phyloP scores from a whole-genome alignment of 2,888 invertebrate genomes.

The Drosophila hamatofila region DNA sequence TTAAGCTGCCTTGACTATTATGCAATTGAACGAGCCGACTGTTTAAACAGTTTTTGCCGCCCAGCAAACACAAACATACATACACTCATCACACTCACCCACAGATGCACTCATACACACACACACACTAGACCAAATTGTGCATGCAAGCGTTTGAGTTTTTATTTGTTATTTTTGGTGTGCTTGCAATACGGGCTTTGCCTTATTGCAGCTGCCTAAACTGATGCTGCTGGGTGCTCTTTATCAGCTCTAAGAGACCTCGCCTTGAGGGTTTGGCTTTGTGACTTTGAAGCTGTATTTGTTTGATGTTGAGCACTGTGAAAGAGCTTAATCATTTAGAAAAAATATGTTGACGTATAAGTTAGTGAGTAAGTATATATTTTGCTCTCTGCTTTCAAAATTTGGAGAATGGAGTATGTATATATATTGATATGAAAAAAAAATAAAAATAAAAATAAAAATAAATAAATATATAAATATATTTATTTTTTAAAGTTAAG shows the following conservation, averaged over 20 bases:
- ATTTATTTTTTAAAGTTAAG: too few species aligned
- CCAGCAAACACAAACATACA: slow-evolving; percentile 5
- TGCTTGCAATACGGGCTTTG: slow-evolving; percentile 6
- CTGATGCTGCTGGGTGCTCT: neutral
- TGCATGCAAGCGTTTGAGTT: slow-evolving; percentile 23
- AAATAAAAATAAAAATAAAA: too few species aligned
- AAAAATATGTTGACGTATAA: too few species aligned
- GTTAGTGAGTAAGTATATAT: too few species aligned
- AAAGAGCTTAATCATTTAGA: neutral
- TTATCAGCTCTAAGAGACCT: slow-evolving; percentile 3
- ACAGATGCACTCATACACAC: neutral
- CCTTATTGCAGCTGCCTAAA: slow-evolving; percentile 7
- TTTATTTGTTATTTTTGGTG: slow-evolving; percentile 13
- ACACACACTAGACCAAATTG: slow-evolving; percentile 6
- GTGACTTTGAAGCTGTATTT: slow-evolving; percentile 1
- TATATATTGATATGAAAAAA: too few species aligned
- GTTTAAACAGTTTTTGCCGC: slow-evolving; percentile 40
- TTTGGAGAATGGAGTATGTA: too few species aligned
- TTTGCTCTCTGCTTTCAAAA: too few species aligned
- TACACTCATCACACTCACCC: neutral
- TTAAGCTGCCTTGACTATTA: slow-evolving; percentile 64
- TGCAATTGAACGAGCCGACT: slow-evolving; percentile 46
- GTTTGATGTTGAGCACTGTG: neutral
- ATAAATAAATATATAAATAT: too few species aligned
- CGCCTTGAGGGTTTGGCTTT: neutral